Conservation (phyloP, 1,140 invertebrate species). For the Latrodectus geometricus region DNA sequence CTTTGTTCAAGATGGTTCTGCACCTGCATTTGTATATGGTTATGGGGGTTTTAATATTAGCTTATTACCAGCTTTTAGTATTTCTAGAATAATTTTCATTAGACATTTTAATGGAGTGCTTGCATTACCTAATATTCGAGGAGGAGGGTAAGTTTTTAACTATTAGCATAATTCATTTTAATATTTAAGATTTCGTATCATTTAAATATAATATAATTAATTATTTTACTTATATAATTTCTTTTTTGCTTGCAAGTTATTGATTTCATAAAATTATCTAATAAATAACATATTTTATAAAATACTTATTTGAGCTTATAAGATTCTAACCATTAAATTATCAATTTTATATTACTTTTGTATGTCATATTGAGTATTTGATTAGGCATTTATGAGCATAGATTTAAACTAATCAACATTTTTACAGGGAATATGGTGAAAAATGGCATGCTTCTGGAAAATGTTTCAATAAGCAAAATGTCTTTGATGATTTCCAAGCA, state of each 20-base stretch:
- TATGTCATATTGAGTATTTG: no score
- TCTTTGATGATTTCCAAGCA: slow-evolving; percentile 95
- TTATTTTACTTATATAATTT: no score
- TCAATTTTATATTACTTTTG: no score
- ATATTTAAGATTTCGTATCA: no score
- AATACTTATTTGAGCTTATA: no score
- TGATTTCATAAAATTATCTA: no score
- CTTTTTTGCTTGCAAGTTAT: no score
- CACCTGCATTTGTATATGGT: slow-evolving; percentile 89
- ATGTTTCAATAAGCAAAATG: slow-evolving; percentile 95
- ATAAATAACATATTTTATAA: no score
- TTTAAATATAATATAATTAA: no score
- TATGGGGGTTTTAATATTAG: slow-evolving; percentile 98
- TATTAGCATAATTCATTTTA: background rate
- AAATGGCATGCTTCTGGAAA: slow-evolving; percentile 95
- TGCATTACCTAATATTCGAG: slow-evolving; percentile 93
- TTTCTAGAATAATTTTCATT: slow-evolving; percentile 87
- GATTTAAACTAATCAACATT: no score
- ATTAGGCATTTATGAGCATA: no score
- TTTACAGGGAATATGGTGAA: slow-evolving; percentile 92
- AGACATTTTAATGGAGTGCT: slow-evolving; percentile 89
- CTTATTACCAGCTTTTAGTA: slow-evolving; percentile 86
- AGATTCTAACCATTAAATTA: no score
- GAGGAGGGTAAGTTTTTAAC: slow-evolving; percentile 82
- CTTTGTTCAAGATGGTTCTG: slow-evolving; percentile 75